These are phyloP conservation scores for Actinostola sp. DNA, from an alignment of 92 coral and sea anemone genomes.

Conservation along the genomic window DNA sequence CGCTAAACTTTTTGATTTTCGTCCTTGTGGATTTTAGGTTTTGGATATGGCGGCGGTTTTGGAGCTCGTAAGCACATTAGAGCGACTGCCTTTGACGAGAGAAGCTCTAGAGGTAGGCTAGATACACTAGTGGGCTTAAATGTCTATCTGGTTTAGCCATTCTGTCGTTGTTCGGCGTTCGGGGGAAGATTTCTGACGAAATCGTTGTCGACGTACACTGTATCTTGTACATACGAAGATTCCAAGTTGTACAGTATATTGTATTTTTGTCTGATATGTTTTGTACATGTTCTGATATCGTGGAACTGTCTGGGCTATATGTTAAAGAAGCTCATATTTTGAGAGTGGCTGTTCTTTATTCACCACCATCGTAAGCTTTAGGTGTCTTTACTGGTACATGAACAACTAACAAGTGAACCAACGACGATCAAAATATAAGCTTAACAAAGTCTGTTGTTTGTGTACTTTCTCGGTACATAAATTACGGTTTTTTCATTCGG, in stretches of 20 bases:
- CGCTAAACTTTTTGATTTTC: constrained; percentile 31
- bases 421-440: too few relatives aligned
- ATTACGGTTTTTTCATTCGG: too few relatives aligned
- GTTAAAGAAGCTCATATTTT: too few relatives aligned
- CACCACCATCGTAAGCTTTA: too few relatives aligned
- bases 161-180: neutral
- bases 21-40: constrained; percentile 70
- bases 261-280: neutral
- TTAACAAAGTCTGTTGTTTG: too few relatives aligned
- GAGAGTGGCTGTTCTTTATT: too few relatives aligned
- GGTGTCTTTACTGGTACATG: neutral
- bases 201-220: too few relatives aligned
- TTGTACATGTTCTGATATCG: too few relatives aligned
- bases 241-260: too few relatives aligned
- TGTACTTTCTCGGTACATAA: too few relatives aligned
- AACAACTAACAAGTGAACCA: too few relatives aligned
- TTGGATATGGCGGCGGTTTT: constrained; percentile 99
- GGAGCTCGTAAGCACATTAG: constrained; percentile 94
- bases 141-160: neutral
- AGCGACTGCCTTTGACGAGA: constrained; percentile 93
- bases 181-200: neutral
- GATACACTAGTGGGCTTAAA: neutral
- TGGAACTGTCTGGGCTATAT: too few relatives aligned
- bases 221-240: neutral
- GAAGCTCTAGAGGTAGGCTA: constrained; percentile 94